Conservation (phyloP, 2,888 invertebrate species). For the Apamea anceps region DNA sequence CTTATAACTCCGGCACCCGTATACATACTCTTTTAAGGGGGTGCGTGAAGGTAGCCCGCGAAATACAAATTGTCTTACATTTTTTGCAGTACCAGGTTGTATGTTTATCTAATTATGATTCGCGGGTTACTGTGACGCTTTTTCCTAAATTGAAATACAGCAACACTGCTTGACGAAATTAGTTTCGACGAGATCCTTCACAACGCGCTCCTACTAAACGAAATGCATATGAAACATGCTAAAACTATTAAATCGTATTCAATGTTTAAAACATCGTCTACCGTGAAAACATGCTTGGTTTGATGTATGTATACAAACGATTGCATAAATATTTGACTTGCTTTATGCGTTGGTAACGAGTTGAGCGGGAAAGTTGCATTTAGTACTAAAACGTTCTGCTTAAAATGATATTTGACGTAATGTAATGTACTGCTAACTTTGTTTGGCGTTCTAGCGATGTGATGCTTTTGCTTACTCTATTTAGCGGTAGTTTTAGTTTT, state of each 20-base stretch:
- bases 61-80: too few relatives aligned
- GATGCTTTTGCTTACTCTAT: background rate
- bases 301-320: slow-evolving; percentile 14
- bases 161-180: background rate
- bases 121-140: too few relatives aligned
- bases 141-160: background rate
- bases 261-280: background rate
- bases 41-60: too few relatives aligned
- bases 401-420: slow-evolving; percentile 32
- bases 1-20: too few relatives aligned
- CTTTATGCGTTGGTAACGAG: slow-evolving; percentile 33
- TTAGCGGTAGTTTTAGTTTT: background rate
- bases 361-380: slow-evolving; percentile 17
- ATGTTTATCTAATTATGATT: too few relatives aligned
- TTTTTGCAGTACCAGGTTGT: too few relatives aligned
- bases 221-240: background rate
- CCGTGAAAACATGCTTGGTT: slow-evolving; percentile 1
- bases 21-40: too few relatives aligned
- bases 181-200: background rate
- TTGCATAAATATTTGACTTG: slow-evolving; percentile 43
- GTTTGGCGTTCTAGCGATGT: background rate
- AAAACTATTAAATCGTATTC: background rate
- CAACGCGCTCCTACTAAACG: background rate
- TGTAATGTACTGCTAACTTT: slow-evolving; percentile 12
- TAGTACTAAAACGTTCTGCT: slow-evolving; percentile 26